These are phyloP conservation scores for Ondatra zibethicus DNA, from an alignment of 2,113 vertebrate species.

Conservation along the genomic window DNA sequence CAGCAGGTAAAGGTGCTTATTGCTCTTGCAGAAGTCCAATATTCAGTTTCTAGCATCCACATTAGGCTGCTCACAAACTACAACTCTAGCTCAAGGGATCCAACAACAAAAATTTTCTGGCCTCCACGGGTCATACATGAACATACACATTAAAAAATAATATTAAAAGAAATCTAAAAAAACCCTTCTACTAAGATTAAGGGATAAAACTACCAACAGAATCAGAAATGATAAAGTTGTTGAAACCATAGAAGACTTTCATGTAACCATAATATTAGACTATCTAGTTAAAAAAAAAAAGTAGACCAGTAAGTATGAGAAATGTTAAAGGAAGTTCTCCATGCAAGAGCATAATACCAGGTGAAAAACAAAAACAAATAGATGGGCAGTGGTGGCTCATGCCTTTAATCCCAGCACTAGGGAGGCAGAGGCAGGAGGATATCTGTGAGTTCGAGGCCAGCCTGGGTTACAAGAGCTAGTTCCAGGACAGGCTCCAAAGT, in stretches of 20 bases:
- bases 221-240: background rate
- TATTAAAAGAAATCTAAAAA: background rate
- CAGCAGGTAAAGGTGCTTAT: background rate
- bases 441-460: no score
- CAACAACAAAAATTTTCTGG: background rate
- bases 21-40: background rate
- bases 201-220: background rate
- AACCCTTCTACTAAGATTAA: background rate
- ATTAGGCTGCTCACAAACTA: background rate
- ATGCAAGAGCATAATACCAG: background rate
- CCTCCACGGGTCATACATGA: background rate
- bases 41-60: background rate
- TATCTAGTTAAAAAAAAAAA: background rate
- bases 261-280: background rate
- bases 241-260: constrained; percentile 29
- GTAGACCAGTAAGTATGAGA: background rate
- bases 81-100: background rate
- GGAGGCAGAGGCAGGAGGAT: no score
- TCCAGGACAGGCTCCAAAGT: no score
- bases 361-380: background rate
- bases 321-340: constrained; percentile 1
- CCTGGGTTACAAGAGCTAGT: no score
- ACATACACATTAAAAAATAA: background rate
- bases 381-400: no score
- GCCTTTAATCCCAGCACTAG: no score